Conservation (phyloP, 1,140 invertebrate genomes). For the Diorhabda elongata region DNA sequence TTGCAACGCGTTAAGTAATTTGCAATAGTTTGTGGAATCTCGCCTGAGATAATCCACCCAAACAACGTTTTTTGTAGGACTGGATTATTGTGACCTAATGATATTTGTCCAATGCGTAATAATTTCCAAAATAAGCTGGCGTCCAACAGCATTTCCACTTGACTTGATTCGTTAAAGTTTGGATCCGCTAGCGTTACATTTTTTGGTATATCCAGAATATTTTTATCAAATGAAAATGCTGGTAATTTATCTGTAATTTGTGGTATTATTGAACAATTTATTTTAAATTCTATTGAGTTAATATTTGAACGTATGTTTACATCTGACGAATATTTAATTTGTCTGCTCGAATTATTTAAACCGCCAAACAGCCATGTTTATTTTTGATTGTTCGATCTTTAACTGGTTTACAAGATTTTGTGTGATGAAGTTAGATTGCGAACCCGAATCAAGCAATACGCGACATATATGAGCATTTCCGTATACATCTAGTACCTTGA, state of each 20-base stretch:
- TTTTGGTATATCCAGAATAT: too few species aligned
- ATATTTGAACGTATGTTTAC: conserved; percentile 8
- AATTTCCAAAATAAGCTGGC: conserved; percentile 6
- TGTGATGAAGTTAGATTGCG: too few species aligned
- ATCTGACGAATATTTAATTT: too few species aligned
- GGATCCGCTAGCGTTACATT: conserved; percentile 25
- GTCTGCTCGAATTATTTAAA: too few species aligned
- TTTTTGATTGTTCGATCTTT: background rate
- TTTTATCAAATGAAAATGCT: background rate
- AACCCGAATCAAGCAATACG: too few species aligned
- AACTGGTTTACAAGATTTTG: background rate
- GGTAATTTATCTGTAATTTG: conserved; percentile 9
- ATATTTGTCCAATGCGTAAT: background rate
- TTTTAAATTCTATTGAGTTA: conserved; percentile 4
- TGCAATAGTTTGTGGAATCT: too few species aligned
- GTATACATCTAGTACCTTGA: too few species aligned
- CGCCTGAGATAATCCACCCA: too few species aligned
- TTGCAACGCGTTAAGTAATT: too few species aligned
- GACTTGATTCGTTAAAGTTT: conserved; percentile 11
- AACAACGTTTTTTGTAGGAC: too few species aligned
- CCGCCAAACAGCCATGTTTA: too few species aligned
- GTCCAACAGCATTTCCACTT: conserved; percentile 21
- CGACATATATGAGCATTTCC: background rate
- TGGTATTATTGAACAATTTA: conserved; percentile 7
- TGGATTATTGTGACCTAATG: too few species aligned